Conservation (phyloP, 1,140 invertebrate genomes). For the Paracyclopina nana region DNA sequence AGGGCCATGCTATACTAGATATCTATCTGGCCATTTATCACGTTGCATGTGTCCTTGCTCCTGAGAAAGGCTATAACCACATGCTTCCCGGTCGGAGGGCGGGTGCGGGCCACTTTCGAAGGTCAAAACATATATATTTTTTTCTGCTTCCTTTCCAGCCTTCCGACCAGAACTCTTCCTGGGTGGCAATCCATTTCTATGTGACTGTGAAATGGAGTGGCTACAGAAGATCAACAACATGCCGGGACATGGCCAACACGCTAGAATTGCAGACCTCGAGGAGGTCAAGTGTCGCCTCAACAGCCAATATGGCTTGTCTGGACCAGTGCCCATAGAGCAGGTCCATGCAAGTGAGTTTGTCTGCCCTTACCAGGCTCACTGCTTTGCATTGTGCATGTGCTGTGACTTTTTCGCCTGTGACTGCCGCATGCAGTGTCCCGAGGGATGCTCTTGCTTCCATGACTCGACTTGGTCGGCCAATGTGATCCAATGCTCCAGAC, state of each 20-base stretch:
- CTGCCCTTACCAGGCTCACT: conserved; percentile 73
- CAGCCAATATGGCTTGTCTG: conserved; percentile 22
- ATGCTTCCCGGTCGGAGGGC: no score
- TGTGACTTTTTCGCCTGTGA: conserved; percentile 82
- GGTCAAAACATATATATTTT: background rate
- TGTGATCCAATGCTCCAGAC: conserved; percentile 63
- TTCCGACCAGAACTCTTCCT: conserved; percentile 60
- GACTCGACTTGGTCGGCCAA: conserved; percentile 79
- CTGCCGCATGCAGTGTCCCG: conserved; percentile 83
- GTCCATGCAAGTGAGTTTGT: conserved; percentile 66
- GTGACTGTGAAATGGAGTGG: conserved; percentile 68
- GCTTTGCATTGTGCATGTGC: conserved; percentile 71
- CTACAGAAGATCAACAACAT: conserved; percentile 58
- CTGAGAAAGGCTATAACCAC: no score
- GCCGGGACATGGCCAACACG: conserved; percentile 50
- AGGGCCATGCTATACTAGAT: background rate
- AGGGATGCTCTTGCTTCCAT: conserved; percentile 74
- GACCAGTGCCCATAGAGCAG: conserved; percentile 35
- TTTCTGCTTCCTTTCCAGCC: background rate
- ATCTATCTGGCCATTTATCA: background rate
- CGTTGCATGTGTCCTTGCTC: background rate
- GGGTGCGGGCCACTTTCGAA: no score
- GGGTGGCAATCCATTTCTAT: conserved; percentile 68
- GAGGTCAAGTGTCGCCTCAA: conserved; percentile 33
- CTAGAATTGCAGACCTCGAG: conserved; percentile 63